A percentile compares a stretch with the other conserved stretches of the same genome.
Evolutionary conservation across 2,888 invertebrate genomes (phyloP).

Genomic region (Halocaridina rubra): DNA sequence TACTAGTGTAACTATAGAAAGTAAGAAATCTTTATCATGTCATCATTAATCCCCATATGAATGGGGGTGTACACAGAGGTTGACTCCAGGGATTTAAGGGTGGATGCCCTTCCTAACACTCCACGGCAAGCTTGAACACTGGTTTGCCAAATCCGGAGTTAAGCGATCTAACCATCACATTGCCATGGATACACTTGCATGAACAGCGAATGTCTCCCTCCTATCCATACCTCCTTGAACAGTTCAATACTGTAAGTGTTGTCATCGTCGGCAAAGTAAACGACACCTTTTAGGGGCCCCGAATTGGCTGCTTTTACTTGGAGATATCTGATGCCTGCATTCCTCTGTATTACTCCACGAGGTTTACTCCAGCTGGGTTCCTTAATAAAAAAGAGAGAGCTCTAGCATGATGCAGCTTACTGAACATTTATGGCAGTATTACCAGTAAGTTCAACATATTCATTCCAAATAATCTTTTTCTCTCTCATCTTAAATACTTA

Average conservation of each 20-base stretch:
- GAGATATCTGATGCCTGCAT: slow-evolving; percentile 86
- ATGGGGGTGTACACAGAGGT: too few species aligned
- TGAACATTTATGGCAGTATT: neutral
- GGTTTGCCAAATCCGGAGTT: too few species aligned
- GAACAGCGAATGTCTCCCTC: too few species aligned
- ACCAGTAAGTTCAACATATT: neutral
- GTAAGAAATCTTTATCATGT: too few species aligned
- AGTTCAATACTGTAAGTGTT: slow-evolving; percentile 91
- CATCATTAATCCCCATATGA: too few species aligned
- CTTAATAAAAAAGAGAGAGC: slow-evolving; percentile 65
- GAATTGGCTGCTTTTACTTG: slow-evolving; percentile 72
- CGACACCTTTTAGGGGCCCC: slow-evolving; percentile 76
- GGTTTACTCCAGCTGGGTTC: slow-evolving; percentile 83
- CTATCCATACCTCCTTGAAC: slow-evolving; percentile 92
- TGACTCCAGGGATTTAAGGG: too few species aligned
- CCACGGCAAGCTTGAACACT: too few species aligned
- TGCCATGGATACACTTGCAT: too few species aligned
- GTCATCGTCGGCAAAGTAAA: slow-evolving; percentile 98
- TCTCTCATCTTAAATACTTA: slow-evolving; percentile 64
- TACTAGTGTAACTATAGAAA: too few species aligned
- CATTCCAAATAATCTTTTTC: neutral
- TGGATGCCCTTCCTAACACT: too few species aligned
- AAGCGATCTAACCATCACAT: too few species aligned
- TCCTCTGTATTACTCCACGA: slow-evolving; percentile 91
- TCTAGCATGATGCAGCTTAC: neutral